A percentile compares a stretch with the other conserved stretches of the same genome.
Evolutionary conservation across 2,797 vertebrate genomes (phyloP).

Genomic region (Cynopterus sphinx): DNA sequence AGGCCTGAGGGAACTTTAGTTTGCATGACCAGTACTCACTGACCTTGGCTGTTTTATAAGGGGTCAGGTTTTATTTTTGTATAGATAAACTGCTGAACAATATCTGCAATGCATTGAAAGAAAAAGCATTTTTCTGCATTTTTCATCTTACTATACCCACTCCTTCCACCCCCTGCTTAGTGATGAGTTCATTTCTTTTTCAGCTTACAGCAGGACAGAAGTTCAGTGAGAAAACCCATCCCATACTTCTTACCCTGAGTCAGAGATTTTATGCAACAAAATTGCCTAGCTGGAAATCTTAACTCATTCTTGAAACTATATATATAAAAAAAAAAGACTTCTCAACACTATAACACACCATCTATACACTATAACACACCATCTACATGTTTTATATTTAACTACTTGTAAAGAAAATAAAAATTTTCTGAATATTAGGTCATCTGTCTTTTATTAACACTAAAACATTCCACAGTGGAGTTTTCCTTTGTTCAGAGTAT

Average conservation of each 20-base stretch:
- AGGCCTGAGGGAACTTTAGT: constrained; percentile 70
- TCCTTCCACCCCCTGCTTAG: constrained; percentile 7
- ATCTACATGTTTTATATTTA: not conserved
- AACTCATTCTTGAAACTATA: not conserved
- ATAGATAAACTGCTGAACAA: constrained; percentile 51
- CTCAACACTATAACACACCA: not conserved
- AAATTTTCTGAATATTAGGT: not conserved
- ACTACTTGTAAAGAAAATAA: not conserved
- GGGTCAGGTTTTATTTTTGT: constrained; percentile 73
- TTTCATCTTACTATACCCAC: constrained; percentile 41
- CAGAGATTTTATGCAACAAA: not conserved
- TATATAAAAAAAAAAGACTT: not conserved
- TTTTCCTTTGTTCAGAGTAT: not conserved
- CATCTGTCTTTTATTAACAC: not conserved
- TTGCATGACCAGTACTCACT: constrained; percentile 17
- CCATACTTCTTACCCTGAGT: not conserved
- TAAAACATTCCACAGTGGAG: not conserved
- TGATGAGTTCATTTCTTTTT: not conserved
- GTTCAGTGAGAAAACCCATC: constrained; percentile 1
- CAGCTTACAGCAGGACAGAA: not conserved
- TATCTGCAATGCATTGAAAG: constrained; percentile 48
- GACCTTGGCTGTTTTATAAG: constrained; percentile 78
- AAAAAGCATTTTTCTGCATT: constrained; percentile 59
- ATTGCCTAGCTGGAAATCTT: not conserved
- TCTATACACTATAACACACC: not conserved